Evolutionary conservation across 2,888 invertebrate genomes (phyloP).

Genomic region (Drosophila nr. perissopoda): DNA sequence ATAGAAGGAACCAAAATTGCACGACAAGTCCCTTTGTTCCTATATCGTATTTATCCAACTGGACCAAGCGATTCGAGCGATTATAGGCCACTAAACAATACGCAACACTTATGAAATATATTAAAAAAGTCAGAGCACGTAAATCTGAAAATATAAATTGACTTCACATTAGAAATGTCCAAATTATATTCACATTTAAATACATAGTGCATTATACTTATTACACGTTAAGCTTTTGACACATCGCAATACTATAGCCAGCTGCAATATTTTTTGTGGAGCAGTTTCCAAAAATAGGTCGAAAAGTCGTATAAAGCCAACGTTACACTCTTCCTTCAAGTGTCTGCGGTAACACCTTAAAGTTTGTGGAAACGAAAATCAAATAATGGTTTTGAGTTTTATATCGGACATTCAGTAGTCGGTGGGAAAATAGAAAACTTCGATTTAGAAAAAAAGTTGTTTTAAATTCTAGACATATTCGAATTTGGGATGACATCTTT

Average conservation of each 20-base stretch:
- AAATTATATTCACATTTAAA: not conserved
- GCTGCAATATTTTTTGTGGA: conserved; percentile 63
- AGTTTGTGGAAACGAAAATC: not conserved
- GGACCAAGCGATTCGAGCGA: conserved; percentile 58
- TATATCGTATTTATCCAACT: conserved; percentile 65
- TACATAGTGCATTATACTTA: conserved; percentile 1
- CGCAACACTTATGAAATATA: conserved; percentile 59
- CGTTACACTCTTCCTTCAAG: conserved; percentile 64
- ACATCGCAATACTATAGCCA: conserved; percentile 50
- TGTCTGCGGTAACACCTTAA: conserved; percentile 54
- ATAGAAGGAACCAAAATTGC: conserved; percentile 61
- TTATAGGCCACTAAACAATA: conserved; percentile 68
- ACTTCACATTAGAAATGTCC: not conserved
- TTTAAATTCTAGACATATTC: not conserved
- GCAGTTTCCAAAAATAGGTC: conserved; percentile 63
- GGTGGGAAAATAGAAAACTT: not conserved
- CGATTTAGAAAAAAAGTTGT: not conserved
- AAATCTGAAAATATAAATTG: conserved; percentile 37
- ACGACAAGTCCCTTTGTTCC: conserved; percentile 52
- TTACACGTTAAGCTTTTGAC: conserved; percentile 53
- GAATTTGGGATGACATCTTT: not conserved
- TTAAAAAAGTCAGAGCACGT: conserved; percentile 45
- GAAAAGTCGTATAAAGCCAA: conserved; percentile 65
- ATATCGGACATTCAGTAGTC: not conserved
- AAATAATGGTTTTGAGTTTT: not conserved